Conservation (phyloP, 2,888 invertebrate genomes). For the Drosophila peninsularis region DNA sequence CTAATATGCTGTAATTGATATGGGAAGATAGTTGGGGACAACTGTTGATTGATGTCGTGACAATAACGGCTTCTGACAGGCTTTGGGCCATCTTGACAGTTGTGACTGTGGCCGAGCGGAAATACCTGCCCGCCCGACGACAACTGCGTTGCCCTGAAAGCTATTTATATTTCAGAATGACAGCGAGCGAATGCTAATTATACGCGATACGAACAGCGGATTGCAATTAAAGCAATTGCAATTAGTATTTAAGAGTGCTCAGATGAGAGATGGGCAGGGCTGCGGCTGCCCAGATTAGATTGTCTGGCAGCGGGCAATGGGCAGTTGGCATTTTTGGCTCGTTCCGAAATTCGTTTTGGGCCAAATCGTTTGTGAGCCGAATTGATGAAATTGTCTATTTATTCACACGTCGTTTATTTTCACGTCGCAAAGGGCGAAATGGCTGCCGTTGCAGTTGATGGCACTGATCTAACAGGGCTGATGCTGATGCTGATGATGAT, state of each 20-base stretch:
- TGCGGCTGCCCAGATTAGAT: constrained; percentile 3
- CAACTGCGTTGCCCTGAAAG: neutral
- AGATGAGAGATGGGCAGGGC: neutral
- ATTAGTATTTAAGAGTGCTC: constrained; percentile 13
- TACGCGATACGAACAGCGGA: neutral
- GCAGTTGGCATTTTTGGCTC: constrained; percentile 8
- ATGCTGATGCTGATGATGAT: constrained; percentile 23
- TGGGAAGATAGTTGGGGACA: constrained; percentile 11
- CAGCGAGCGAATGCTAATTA: constrained; percentile 20
- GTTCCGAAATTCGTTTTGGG: constrained; percentile 14
- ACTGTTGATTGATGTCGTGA: constrained; percentile 34
- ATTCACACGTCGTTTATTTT: constrained; percentile 68
- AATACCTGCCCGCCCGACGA: neutral
- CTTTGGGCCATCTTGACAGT: constrained; percentile 21
- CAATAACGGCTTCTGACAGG: constrained; percentile 30
- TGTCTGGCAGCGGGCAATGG: constrained; percentile 1
- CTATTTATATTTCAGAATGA: constrained; percentile 15
- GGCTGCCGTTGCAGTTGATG: constrained; percentile 40
- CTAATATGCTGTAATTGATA: constrained; percentile 41
- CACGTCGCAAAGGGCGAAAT: constrained; percentile 24
- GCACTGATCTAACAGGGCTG: constrained; percentile 14
- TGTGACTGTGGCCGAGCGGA: constrained; percentile 7
- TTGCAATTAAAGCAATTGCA: constrained; percentile 16
- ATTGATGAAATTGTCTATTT: constrained; percentile 68
- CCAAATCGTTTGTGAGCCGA: constrained; percentile 32